Evolutionary conservation across 2,113 vertebrate genomes (phyloP).

Genomic region (Odocoileus virginianus): DNA sequence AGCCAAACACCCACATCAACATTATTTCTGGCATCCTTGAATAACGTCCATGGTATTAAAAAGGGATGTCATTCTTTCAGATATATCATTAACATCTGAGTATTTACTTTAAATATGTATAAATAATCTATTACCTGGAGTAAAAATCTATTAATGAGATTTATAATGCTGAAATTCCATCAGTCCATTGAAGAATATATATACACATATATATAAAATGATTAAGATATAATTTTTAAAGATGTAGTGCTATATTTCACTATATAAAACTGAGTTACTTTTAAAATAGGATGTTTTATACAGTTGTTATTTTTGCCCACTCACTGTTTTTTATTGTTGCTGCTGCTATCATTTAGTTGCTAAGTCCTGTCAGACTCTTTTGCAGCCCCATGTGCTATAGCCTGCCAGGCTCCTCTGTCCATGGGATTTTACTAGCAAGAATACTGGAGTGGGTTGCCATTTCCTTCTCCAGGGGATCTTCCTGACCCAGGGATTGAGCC

Average conservation of each 20-base stretch:
- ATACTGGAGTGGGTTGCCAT: not conserved
- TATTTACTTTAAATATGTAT: not conserved
- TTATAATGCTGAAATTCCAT: not conserved
- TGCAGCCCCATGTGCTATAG: not conserved
- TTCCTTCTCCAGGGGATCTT: not conserved
- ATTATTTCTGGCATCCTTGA: not conserved
- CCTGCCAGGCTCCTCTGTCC: not conserved
- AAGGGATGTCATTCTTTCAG: not conserved
- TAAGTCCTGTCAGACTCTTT: not conserved
- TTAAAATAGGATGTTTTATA: not conserved
- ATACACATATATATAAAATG: not conserved
- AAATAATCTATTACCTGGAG: slow-evolving; percentile 8
- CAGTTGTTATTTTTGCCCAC: slow-evolving; percentile 5
- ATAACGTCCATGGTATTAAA: not conserved
- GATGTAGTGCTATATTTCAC: not conserved
- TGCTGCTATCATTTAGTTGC: not conserved
- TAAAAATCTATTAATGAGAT: not conserved
- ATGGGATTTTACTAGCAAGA: not conserved
- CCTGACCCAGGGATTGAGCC: not conserved
- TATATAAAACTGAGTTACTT: not conserved
- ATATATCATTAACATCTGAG: slow-evolving; percentile 11
- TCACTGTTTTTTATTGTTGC: not conserved
- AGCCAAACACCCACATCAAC: not conserved
- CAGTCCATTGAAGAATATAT: not conserved
- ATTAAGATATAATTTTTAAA: not conserved